phyloP scores from a whole-genome alignment of 2,113 vertebrate genomes.

The rat (Rattus norvegicus) region DNA sequence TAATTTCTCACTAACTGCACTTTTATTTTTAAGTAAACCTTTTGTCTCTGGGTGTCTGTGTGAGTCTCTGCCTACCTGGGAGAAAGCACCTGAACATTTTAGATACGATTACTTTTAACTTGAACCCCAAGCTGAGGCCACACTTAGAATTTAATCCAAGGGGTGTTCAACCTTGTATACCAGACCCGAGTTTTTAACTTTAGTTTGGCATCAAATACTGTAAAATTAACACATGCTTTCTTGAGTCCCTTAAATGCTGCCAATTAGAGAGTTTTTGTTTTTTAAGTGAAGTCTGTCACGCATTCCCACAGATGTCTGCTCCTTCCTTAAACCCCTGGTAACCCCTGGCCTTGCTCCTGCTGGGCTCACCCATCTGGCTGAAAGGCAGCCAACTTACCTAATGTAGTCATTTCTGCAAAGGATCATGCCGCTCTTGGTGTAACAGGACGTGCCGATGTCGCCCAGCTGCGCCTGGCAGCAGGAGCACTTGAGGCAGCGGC shows the following conservation, averaged over 20 bases:
- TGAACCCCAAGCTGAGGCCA: constrained; percentile 73
- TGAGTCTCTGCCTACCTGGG: constrained; percentile 65
- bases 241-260: neutral
- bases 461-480: constrained; percentile 99
- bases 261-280: neutral
- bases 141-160: constrained; percentile 77
- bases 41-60: constrained; percentile 77
- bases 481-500: constrained; percentile 98
- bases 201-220: neutral
- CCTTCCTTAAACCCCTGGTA: neutral
- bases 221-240: neutral
- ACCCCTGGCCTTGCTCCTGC: constrained; percentile 7
- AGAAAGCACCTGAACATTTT: constrained; percentile 77
- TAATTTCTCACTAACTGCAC: constrained; percentile 81
- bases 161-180: constrained; percentile 29
- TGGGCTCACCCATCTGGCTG: neutral
- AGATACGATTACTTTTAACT: constrained; percentile 83
- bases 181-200: constrained; percentile 26
- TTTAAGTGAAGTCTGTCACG: neutral
- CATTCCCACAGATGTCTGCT: neutral
- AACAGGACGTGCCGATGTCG: constrained; percentile 98
- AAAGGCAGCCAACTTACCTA: constrained; percentile 89
- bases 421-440: constrained; percentile 99
- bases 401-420: constrained; percentile 99
- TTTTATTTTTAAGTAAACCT: constrained; percentile 83